phyloP scores from a whole-genome alignment of 1,140 invertebrate genomes.

The Hormaphis cornu region DNA sequence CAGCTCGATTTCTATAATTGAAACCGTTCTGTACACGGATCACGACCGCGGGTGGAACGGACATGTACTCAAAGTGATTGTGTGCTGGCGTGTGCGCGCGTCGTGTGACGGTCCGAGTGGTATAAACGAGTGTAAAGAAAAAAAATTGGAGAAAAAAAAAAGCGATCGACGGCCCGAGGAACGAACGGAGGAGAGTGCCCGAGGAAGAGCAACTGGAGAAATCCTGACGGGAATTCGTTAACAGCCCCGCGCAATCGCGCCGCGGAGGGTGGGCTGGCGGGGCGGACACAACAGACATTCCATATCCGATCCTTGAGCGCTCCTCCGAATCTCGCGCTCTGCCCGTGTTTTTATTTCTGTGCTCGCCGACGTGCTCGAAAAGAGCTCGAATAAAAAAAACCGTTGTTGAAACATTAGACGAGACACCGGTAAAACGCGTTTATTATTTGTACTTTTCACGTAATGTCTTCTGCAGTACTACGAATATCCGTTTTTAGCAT shows the following conservation, averaged over 20 bases:
- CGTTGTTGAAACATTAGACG: too few relatives aligned
- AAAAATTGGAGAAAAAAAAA: not conserved
- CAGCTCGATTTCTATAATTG: constrained; percentile 16
- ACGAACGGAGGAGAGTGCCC: not conserved
- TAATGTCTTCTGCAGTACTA: too few relatives aligned
- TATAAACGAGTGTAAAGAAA: constrained; percentile 6
- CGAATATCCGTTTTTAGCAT: too few relatives aligned
- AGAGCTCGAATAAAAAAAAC: not conserved
- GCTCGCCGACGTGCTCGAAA: not conserved
- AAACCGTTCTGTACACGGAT: constrained; percentile 9
- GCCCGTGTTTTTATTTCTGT: not conserved
- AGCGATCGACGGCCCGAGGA: not conserved
- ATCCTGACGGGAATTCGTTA: constrained; percentile 25
- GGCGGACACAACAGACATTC: too few relatives aligned
- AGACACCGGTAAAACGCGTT: too few relatives aligned
- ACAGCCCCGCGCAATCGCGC: not conserved
- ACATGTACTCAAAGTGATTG: constrained; percentile 18
- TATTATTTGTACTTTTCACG: too few relatives aligned
- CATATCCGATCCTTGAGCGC: too few relatives aligned
- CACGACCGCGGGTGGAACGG: not conserved
- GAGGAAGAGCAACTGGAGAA: not conserved
- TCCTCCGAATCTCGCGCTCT: too few relatives aligned
- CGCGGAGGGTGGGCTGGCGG: not conserved
- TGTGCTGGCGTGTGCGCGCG: not conserved
- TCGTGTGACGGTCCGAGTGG: not conserved